A percentile compares a stretch with the other conserved stretches of the same genome.
phyloP scores from a whole-genome alignment of 2,113 vertebrate species.

The Zosterops japonicus region DNA sequence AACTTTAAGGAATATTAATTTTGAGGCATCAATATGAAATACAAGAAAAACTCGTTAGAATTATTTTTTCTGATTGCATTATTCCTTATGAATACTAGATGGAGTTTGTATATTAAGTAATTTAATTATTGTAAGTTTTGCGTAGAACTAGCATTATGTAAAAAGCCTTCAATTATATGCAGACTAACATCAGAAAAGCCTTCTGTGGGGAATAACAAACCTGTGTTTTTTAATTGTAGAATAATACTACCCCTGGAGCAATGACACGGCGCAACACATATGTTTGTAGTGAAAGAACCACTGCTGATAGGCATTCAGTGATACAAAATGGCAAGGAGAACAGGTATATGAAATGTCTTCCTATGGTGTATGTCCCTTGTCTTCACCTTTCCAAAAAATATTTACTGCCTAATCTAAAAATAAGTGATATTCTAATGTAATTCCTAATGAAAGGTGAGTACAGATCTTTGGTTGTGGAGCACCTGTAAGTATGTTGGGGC shows the following conservation, averaged over 20 bases:
- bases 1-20: background rate
- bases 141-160: background rate
- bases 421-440: background rate
- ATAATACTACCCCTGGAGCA: constrained; percentile 86
- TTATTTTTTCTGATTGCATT: background rate
- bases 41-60: background rate
- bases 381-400: background rate
- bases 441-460: constrained; percentile 53
- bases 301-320: constrained; percentile 90
- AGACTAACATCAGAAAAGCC: background rate
- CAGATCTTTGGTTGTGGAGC: background rate
- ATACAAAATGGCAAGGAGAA: constrained; percentile 98
- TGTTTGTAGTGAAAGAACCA: constrained; percentile 91
- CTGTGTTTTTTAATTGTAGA: constrained; percentile 75
- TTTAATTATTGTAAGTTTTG: background rate
- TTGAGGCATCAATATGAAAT: background rate
- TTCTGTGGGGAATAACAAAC: constrained; percentile 22
- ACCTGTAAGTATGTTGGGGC: constrained; percentile 7
- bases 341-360: constrained; percentile 80
- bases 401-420: constrained; percentile 8
- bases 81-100: background rate
- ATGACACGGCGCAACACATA: constrained; percentile 97
- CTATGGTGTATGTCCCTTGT: constrained; percentile 27
- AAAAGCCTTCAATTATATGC: background rate
- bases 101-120: background rate